Percentiles rank a stretch among this genome's conserved stretches.
phyloP scores from a whole-genome alignment of 64 coral and sea anemone genomes.

The Pachyseris speciosa region DNA sequence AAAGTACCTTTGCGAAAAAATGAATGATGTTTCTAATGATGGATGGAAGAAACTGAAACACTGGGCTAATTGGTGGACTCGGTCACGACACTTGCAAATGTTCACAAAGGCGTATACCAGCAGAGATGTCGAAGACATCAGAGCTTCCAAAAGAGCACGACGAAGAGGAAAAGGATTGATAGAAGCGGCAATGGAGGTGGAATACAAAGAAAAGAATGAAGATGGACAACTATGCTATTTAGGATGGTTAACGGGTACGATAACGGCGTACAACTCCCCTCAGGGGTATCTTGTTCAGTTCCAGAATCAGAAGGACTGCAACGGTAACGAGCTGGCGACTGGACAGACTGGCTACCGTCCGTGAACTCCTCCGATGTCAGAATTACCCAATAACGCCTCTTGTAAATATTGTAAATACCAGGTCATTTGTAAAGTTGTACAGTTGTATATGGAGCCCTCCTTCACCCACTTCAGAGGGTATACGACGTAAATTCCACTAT shows the following conservation, averaged over 20 bases:
- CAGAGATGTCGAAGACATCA: slow-evolving; percentile 32
- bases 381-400: slow-evolving; percentile 9
- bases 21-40: background rate
- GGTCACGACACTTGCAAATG: slow-evolving; percentile 53
- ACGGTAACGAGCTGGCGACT: slow-evolving; percentile 42
- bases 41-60: slow-evolving; percentile 24
- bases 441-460: background rate
- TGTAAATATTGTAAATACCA: slow-evolving; percentile 6
- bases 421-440: background rate
- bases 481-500: too few species aligned
- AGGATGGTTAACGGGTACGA: slow-evolving; percentile 52
- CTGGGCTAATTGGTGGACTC: slow-evolving; percentile 54
- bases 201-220: slow-evolving; percentile 52
- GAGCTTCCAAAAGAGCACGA: background rate
- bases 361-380: slow-evolving; percentile 31
- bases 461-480: background rate
- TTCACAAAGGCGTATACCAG: slow-evolving; percentile 44
- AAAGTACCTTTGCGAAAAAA: background rate
- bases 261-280: slow-evolving; percentile 40
- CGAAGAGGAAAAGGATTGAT: slow-evolving; percentile 47
- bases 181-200: slow-evolving; percentile 7
- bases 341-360: slow-evolving; percentile 55
- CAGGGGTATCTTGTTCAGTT: slow-evolving; percentile 22
- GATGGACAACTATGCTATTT: slow-evolving; percentile 44
- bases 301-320: slow-evolving; percentile 24